Evolutionary conservation across 2,113 vertebrate genomes (phyloP).

Genomic region (Petromus typicus): DNA sequence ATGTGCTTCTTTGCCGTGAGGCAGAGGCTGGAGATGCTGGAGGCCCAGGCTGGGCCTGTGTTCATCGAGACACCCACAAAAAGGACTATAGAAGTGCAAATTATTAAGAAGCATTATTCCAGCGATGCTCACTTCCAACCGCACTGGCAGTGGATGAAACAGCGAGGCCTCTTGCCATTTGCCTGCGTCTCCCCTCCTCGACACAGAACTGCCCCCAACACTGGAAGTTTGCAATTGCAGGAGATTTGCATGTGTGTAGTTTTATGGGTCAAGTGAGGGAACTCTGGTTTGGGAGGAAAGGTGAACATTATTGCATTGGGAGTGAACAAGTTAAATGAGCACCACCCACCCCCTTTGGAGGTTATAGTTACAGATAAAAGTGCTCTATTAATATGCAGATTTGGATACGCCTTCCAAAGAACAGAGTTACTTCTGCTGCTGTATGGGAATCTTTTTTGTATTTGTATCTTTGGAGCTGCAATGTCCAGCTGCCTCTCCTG

Average conservation of each 20-base stretch:
- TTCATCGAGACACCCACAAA: background rate
- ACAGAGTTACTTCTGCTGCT: slow-evolving; percentile 89
- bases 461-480: slow-evolving; percentile 85
- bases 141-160: background rate
- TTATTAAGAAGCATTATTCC: background rate
- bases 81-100: background rate
- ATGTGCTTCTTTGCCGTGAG: background rate
- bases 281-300: slow-evolving; percentile 45
- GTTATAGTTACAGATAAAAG: slow-evolving; percentile 75
- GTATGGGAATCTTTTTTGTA: slow-evolving; percentile 88
- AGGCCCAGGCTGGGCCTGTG: background rate
- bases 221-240: slow-evolving; percentile 23
- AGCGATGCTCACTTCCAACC: background rate
- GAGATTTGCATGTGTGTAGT: background rate
- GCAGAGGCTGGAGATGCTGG: background rate
- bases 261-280: background rate
- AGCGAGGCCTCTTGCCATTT: background rate
- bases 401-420: slow-evolving; percentile 85
- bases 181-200: background rate
- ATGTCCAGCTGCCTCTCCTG: slow-evolving; percentile 89
- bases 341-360: slow-evolving; percentile 75
- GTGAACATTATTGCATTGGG: slow-evolving; percentile 67
- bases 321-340: slow-evolving; percentile 84
- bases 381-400: slow-evolving; percentile 88
- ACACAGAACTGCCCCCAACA: background rate